Evolutionary conservation across 92 coral and sea anemone genomes (phyloP).

Genomic region (Heteractis magnifica): DNA sequence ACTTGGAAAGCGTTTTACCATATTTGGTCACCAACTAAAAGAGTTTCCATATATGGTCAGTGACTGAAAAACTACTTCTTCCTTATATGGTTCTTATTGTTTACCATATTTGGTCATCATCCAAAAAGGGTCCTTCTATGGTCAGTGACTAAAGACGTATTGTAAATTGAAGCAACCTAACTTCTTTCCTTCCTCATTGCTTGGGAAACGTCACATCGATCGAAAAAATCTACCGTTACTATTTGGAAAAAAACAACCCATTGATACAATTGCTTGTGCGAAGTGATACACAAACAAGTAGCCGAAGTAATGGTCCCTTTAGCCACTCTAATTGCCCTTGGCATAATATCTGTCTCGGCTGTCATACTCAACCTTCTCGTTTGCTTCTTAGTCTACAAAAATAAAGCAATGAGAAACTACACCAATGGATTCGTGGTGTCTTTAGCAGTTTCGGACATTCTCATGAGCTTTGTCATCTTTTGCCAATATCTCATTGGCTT

Average conservation of each 20-base stretch:
- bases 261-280: not conserved
- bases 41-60: not conserved
- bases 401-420: constrained; percentile 68
- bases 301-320: constrained; percentile 11
- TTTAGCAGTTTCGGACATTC: constrained; percentile 74
- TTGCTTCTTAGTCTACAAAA: constrained; percentile 64
- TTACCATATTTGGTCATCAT: not conserved
- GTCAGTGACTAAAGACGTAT: not conserved
- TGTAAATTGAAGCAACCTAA: too few species aligned
- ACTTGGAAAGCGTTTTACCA: not conserved
- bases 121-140: not conserved
- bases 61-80: not conserved
- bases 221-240: too few species aligned
- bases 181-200: not conserved
- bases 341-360: constrained; percentile 43
- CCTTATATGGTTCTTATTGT: not conserved
- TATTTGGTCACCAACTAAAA: not conserved
- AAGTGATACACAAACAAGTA: not conserved
- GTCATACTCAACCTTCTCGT: constrained; percentile 61
- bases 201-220: not conserved
- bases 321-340: constrained; percentile 44
- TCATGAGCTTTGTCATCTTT: constrained; percentile 64
- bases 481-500: constrained; percentile 71
- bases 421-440: constrained; percentile 87
- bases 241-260: too few species aligned